Conservation (phyloP, 2,888 invertebrate species). For the Dryococelus australis region DNA sequence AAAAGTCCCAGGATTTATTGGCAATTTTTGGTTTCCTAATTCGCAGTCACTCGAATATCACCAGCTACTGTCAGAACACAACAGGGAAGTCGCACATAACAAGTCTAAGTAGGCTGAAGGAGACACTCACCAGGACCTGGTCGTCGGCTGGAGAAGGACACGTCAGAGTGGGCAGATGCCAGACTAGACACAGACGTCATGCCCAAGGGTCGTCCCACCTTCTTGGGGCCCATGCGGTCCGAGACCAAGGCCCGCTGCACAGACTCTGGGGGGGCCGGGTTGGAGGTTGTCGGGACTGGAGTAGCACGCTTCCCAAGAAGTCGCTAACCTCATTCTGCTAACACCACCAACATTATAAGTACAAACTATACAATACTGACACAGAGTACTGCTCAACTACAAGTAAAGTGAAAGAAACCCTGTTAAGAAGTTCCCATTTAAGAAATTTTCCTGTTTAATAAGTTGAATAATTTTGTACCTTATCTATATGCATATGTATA, state of each 20-base stretch:
- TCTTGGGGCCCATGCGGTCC: neutral
- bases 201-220: neutral
- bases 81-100: neutral
- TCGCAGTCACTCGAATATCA: neutral
- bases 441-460: too few species aligned
- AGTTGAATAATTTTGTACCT: too few species aligned
- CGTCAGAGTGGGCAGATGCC: neutral
- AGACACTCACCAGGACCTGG: neutral
- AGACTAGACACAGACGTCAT: too few species aligned
- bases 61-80: neutral
- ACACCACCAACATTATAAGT: too few species aligned
- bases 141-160: neutral
- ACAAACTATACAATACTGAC: too few species aligned
- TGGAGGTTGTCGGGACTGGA: conserved; percentile 66
- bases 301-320: conserved; percentile 67
- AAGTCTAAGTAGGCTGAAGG: neutral
- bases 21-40: too few species aligned
- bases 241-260: neutral
- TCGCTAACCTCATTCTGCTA: conserved; percentile 70
- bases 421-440: too few species aligned
- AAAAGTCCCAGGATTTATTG: too few species aligned
- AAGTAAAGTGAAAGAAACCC: too few species aligned
- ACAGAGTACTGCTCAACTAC: too few species aligned
- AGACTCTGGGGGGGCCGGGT: conserved; percentile 50
- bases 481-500: too few species aligned